These are phyloP conservation scores for Lucifuga dentata DNA, from an alignment of 2,113 vertebrate species.

Conservation along the genomic window DNA sequence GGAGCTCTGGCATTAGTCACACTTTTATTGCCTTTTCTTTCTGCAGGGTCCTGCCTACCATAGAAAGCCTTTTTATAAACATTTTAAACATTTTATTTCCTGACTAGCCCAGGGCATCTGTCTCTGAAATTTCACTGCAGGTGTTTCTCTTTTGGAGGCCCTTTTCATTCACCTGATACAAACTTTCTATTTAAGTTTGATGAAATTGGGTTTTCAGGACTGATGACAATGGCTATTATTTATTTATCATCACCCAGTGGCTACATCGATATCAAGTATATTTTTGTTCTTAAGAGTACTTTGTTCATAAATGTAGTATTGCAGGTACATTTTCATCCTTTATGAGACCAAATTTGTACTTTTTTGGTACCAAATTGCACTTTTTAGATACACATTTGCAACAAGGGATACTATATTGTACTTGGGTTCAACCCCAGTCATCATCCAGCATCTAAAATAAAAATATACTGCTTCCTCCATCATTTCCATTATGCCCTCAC, in stretches of 20 bases:
- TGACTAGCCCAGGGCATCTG: conserved; percentile 10
- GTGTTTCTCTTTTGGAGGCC: conserved; percentile 4
- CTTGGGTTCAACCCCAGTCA: too few species aligned
- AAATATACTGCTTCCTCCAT: background rate
- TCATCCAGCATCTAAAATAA: background rate
- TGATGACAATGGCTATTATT: background rate
- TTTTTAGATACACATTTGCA: too few species aligned
- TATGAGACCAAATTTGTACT: too few species aligned
- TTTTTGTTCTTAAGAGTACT: too few species aligned
- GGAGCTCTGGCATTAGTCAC: conserved; percentile 54
- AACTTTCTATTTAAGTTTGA: conserved; percentile 50
- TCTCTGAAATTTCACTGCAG: conserved; percentile 20
- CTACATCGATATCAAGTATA: conserved; percentile 10
- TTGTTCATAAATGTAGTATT: too few species aligned
- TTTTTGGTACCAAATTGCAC: too few species aligned
- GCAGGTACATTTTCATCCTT: too few species aligned
- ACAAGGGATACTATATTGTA: too few species aligned
- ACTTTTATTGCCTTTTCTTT: conserved; percentile 58
- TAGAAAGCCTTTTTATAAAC: conserved; percentile 48
- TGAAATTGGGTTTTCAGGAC: conserved; percentile 27
- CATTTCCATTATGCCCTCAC: background rate
- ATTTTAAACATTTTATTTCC: conserved; percentile 59
- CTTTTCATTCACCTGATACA: conserved; percentile 12
- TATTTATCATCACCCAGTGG: conserved; percentile 10
- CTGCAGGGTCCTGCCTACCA: conserved; percentile 26